Conservation (phyloP, 2,113 vertebrate species). For the western clawed frog (Xenopus tropicalis) region UCB_Xtro_10.0 CM004450.2:77672001-77672500, state of each 20-base stretch:
- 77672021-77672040: too few species aligned
- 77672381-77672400: conserved; percentile 67
- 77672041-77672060: neutral
- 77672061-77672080: conserved; percentile 19
- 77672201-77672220: conserved; percentile 64
- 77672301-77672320: conserved; percentile 89
- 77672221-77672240: conserved; percentile 56
- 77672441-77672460: conserved; percentile 73
- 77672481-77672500: conserved; percentile 60
- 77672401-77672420: conserved; percentile 68
- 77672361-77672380: conserved; percentile 80
- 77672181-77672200: conserved; percentile 80
- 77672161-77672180: conserved; percentile 87
- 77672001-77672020: neutral
- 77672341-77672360: conserved; percentile 86
- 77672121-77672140: conserved; percentile 51
- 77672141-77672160: conserved; percentile 90
- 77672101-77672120: too few species aligned
- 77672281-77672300: conserved; percentile 89
- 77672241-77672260: conserved; percentile 69
- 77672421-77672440: conserved; percentile 71
- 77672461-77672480: conserved; percentile 55
- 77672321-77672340: conserved; percentile 84
- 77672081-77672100: conserved; percentile 15
- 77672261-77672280: conserved; percentile 87